A percentile compares a stretch with the other conserved stretches of the same genome.
Evolutionary conservation across 2,888 invertebrate genomes (phyloP).

Genomic region (Mactromeris polynyma): DNA sequence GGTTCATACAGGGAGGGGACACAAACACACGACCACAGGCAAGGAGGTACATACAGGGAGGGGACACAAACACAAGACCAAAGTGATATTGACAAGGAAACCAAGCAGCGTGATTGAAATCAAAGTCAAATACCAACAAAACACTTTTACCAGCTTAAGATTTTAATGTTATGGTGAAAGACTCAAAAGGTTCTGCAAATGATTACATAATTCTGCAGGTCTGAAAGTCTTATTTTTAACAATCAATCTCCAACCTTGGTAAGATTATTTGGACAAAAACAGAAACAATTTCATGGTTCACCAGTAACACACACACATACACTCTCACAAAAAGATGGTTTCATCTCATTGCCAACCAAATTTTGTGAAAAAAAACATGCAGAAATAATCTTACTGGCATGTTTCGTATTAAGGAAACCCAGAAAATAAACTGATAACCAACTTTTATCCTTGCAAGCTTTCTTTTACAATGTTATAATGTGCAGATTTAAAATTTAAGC

Average conservation of each 20-base stretch:
- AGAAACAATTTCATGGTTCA: constrained; percentile 19
- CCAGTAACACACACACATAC: neutral
- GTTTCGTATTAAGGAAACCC: neutral
- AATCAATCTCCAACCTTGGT: neutral
- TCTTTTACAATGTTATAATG: too few species aligned
- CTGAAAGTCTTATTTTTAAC: neutral
- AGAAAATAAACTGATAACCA: neutral
- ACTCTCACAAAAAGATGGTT: neutral
- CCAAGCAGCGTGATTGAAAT: too few species aligned
- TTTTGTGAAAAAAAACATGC: neutral
- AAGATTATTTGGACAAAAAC: constrained; percentile 18
- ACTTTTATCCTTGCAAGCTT: neutral
- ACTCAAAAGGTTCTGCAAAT: neutral
- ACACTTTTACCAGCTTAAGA: too few species aligned
- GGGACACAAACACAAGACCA: too few species aligned
- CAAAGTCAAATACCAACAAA: too few species aligned
- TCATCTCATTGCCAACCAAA: neutral
- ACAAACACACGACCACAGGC: too few species aligned
- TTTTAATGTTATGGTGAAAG: neutral
- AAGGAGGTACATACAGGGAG: too few species aligned
- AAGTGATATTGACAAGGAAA: too few species aligned
- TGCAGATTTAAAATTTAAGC: too few species aligned
- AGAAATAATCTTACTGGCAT: constrained; percentile 4
- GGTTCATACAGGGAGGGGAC: too few species aligned
- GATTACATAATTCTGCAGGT: neutral